These are phyloP conservation scores for Macaca nemestrina DNA, from an alignment of 2,113 vertebrate genomes.

Conservation along the genomic window DNA sequence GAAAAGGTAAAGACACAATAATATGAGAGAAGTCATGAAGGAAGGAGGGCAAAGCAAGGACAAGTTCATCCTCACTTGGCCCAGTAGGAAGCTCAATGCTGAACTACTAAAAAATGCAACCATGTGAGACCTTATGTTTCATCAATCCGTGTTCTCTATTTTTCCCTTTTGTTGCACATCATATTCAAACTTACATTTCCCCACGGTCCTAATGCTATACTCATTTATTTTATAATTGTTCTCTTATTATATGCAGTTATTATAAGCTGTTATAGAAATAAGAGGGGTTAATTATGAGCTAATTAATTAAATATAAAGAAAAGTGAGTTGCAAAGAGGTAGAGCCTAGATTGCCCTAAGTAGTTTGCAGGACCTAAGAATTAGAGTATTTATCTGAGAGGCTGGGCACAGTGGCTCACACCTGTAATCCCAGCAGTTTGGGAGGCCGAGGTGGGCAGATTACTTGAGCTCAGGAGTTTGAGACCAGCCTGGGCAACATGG, in stretches of 20 bases:
- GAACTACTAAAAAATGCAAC: background rate
- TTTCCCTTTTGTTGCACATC: background rate
- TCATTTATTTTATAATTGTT: background rate
- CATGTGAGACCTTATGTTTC: background rate
- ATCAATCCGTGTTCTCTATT: background rate
- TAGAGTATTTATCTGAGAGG: background rate
- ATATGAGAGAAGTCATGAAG: no score
- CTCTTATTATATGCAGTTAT: background rate
- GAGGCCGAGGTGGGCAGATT: background rate
- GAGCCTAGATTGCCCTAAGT: background rate
- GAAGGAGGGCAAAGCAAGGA: background rate
- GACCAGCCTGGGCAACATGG: background rate
- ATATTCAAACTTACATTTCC: background rate
- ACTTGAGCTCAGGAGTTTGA: background rate
- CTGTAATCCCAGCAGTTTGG: background rate
- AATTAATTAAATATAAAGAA: background rate
- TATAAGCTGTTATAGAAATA: background rate
- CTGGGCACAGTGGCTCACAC: background rate
- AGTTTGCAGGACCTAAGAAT: background rate
- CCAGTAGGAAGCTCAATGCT: background rate
- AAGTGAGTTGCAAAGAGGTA: background rate
- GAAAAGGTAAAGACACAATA: background rate
- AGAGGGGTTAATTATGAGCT: background rate
- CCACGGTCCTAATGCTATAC: background rate
- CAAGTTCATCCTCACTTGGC: background rate